Evolutionary conservation across 2,113 vertebrate species (phyloP).

Genomic region (Hassar affinis): DNA sequence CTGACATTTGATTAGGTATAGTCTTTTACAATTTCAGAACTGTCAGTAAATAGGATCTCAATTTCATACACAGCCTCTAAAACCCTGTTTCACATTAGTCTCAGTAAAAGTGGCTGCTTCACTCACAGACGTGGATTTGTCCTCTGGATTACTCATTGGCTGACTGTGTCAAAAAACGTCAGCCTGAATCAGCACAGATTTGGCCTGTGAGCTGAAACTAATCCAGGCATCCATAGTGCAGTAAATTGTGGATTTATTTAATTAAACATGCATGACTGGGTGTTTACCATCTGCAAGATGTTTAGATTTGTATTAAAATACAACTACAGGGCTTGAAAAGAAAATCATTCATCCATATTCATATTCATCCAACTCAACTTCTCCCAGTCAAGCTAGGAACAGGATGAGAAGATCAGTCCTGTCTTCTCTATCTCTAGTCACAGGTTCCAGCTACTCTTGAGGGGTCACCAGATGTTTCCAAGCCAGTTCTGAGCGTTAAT

Average conservation of each 20-base stretch:
- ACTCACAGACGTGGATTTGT: slow-evolving; percentile 17
- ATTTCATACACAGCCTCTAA: slow-evolving; percentile 4
- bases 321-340: not conserved
- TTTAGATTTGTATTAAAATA: slow-evolving; percentile 12
- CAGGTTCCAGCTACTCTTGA: not conserved
- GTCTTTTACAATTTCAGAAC: slow-evolving; percentile 10
- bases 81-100: slow-evolving; percentile 26
- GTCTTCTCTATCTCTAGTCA: not conserved
- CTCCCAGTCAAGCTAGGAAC: not conserved
- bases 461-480: not conserved
- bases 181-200: slow-evolving; percentile 12
- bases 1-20: slow-evolving; percentile 1
- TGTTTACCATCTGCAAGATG: slow-evolving; percentile 5
- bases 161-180: slow-evolving; percentile 11
- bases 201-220: not conserved
- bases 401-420: not conserved
- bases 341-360: not conserved
- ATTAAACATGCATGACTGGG: not conserved
- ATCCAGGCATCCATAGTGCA: slow-evolving; percentile 14
- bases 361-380: not conserved
- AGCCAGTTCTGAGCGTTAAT: not conserved
- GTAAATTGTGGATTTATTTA: slow-evolving; percentile 27
- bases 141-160: slow-evolving; percentile 8
- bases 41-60: slow-evolving; percentile 17
- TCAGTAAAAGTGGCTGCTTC: slow-evolving; percentile 20